These are phyloP conservation scores for Diarsia mendica DNA, from an alignment of 2,888 invertebrate species.

Conservation along the genomic window DNA sequence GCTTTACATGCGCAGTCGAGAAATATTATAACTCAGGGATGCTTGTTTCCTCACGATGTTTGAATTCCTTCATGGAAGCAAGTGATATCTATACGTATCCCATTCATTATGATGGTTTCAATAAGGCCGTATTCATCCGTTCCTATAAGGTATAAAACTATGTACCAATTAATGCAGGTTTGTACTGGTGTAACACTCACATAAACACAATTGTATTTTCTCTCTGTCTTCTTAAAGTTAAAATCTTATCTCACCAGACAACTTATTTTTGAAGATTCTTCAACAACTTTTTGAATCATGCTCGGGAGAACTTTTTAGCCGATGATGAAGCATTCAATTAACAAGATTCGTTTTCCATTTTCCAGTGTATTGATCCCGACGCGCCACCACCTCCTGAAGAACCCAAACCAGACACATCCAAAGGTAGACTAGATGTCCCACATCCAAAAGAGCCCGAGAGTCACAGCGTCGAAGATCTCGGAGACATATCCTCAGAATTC, in stretches of 20 bases:
- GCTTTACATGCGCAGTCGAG: no score
- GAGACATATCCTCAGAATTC: slow-evolving; percentile 88
- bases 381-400: slow-evolving; percentile 80
- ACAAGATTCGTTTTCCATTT: slow-evolving; percentile 1
- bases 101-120: neutral
- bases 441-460: slow-evolving; percentile 79
- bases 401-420: slow-evolving; percentile 84
- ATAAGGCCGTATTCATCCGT: neutral
- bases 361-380: slow-evolving; percentile 86
- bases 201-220: neutral
- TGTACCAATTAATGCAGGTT: neutral
- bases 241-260: neutral
- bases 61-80: no score
- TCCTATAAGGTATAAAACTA: neutral
- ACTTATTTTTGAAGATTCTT: neutral
- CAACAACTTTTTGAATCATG: neutral
- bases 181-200: neutral
- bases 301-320: neutral
- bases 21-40: no score
- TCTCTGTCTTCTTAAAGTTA: neutral
- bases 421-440: slow-evolving; percentile 80
- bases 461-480: slow-evolving; percentile 87
- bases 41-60: no score
- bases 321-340: neutral
- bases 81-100: no score